Percentiles rank a stretch among this genome's conserved stretches.
These are phyloP conservation scores for Pollenia griseotomentosa DNA, from an alignment of 2,888 invertebrate species.

Conservation along the genomic window DNA sequence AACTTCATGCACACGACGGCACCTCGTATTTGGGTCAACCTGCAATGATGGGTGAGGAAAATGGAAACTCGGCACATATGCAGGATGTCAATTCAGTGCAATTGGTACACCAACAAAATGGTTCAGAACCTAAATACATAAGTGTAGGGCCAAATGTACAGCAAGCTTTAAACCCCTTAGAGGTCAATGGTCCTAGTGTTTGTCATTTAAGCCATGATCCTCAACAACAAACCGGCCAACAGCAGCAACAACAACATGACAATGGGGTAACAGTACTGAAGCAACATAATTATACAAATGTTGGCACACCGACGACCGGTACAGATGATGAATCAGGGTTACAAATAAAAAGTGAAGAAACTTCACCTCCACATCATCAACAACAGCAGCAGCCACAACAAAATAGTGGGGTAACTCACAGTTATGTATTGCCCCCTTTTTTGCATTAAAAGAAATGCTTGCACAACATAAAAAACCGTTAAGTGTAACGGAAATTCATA, in stretches of 20 bases:
- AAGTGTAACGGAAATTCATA: slow-evolving; percentile 54
- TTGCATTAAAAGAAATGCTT: slow-evolving; percentile 84
- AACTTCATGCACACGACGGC: slow-evolving; percentile 84
- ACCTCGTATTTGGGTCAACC: slow-evolving; percentile 84
- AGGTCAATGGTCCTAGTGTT: slow-evolving; percentile 77
- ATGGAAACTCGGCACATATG: slow-evolving; percentile 66
- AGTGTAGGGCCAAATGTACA: slow-evolving; percentile 75
- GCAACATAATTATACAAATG: slow-evolving; percentile 73
- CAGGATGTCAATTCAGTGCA: slow-evolving; percentile 66
- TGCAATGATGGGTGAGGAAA: slow-evolving; percentile 77
- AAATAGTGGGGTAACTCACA: slow-evolving; percentile 81
- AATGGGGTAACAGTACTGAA: slow-evolving; percentile 69
- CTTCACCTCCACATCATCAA: slow-evolving; percentile 74
- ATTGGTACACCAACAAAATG: slow-evolving; percentile 78
- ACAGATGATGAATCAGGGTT: slow-evolving; percentile 78
- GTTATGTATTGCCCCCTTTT: slow-evolving; percentile 84
- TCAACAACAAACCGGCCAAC: slow-evolving; percentile 75
- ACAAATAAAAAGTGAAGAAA: slow-evolving; percentile 83
- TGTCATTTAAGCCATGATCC: slow-evolving; percentile 80
- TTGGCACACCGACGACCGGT: slow-evolving; percentile 62
- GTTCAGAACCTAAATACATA: slow-evolving; percentile 83
- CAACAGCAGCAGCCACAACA: slow-evolving; percentile 76
- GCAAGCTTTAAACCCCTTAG: slow-evolving; percentile 78
- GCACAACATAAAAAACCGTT: slow-evolving; percentile 80
- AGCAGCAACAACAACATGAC: slow-evolving; percentile 74